Base-by-base conservation (phyloP, 2,113 vertebrate species). In the Rhabdornis inornatus region DNA sequence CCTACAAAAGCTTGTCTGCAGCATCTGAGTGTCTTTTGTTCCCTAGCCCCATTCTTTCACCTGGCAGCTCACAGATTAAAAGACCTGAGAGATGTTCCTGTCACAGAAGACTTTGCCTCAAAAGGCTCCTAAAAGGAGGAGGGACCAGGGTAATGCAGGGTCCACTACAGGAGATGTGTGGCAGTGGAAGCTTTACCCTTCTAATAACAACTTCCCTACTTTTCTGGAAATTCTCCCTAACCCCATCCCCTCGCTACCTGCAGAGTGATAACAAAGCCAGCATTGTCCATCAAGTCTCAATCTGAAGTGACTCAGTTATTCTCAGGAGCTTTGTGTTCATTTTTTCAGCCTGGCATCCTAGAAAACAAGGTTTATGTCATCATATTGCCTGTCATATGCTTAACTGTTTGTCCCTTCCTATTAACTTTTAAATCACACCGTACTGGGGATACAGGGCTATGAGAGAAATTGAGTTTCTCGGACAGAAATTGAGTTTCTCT, bases 1-100 rank as follows among this genome's bases (percentile, higher is more conserved):
- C 84, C 94, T 96, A 95, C 95, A 92, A 96, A 91, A 95, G 94
- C 93, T 56, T 90, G 83, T 94, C 96, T 97, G 88, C 52, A 1
- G 63, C 89, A 96, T 95, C 94, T 90, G 85, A 95, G 89, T 2
- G 52, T 87, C 94, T 95, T 97, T 96, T 97, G 94, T 96, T 97
- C 92, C 78, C 93, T 87, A 95, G 85, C 90, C 88, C 79, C 80
- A 94, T 96, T 95, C 94, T 97, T 96, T 97, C 93, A 97, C 96
- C 94, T 95, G 93, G 93, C 94, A 97, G 93, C 88, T 95, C 88
- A 64, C 64, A 96, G 93, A 96, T 96, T 90, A 96, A 96, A 96
- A 89, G 93, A 88, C 85, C 56, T 53, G 88, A 94, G 93, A 93
- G 75, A 93, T 83, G 79, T 90, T 92, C 76, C 83, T 96, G 85